Base-by-base conservation (phyloP, 64 coral and sea anemone genomes). In the Montipora cactus region DNA sequence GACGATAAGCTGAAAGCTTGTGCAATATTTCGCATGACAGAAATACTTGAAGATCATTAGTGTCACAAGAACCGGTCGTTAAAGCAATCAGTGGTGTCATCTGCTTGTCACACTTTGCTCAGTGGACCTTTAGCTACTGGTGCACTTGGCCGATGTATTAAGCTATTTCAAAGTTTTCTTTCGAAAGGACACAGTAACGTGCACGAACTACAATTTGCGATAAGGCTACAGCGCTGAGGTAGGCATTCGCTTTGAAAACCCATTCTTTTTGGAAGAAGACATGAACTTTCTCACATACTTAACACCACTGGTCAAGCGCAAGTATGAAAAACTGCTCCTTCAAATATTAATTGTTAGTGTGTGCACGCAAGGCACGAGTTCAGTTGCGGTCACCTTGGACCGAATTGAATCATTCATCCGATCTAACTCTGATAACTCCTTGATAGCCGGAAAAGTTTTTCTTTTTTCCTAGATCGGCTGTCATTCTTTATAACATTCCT, bases 1-100 rank as follows among this genome's bases (percentile, higher is more conserved):
- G 82, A 21, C 67, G 8, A 72, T 47, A 50, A 86, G 44, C 16
- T n/a, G 47, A 71, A 18, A 11, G 45, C 16, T 67, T 4, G 58
- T 50, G 44, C 64, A 86, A 86, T 71, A 86, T 86, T 86, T 67
- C 67, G 61, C 45, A 83, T 83, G 58, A 47, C 81, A 83, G 28
- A 12, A 64, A 86, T 86, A 23, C 82, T 86, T 86, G 46, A 44
- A 50, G 45, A 72, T 50, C 45, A 71, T 71, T 81, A 61, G 10
- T 19, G 5, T 22, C 53, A 61, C 23, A 19, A 61, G 77, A 62
- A 44, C 4, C 25, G 52, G 80, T 46, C 52, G 46, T 49, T 71
- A 21, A 71, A 67, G n/a, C 45, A 71, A 70, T 86, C 16, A 69
- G 10, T 83, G 12, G 5, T 83, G 80, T 45, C 81, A 67, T 16